Conservation (phyloP, 2,113 vertebrate species). For the Salvator merianae region DNA sequence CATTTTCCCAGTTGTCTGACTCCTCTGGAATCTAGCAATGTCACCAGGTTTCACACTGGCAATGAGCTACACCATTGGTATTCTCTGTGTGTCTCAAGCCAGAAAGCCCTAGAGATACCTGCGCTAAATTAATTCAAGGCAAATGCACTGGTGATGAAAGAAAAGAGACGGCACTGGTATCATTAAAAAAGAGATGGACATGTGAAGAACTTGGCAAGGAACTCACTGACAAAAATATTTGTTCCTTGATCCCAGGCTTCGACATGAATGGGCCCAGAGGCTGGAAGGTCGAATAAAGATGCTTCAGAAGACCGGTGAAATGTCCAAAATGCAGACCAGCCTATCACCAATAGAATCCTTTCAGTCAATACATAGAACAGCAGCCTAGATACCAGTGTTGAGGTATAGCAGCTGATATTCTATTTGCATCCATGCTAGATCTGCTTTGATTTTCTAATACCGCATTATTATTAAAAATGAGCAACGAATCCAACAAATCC, state of each 20-base stretch:
- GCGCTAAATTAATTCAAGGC: slow-evolving; percentile 64
- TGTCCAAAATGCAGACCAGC: not conserved
- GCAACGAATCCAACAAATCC: not conserved
- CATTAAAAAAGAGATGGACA: slow-evolving; percentile 46
- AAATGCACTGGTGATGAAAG: slow-evolving; percentile 63
- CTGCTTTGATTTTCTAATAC: slow-evolving; percentile 3
- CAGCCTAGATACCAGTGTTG: slow-evolving; percentile 43
- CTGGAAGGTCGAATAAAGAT: slow-evolving; percentile 62
- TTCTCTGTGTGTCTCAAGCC: slow-evolving; percentile 40
- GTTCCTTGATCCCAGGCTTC: slow-evolving; percentile 61
- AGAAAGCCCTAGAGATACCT: slow-evolving; percentile 55
- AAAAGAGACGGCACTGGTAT: slow-evolving; percentile 39
- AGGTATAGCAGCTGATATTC: not conserved
- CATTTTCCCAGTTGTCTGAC: slow-evolving; percentile 66
- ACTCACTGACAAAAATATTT: slow-evolving; percentile 23
- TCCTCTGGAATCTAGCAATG: slow-evolving; percentile 64
- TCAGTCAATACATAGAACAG: slow-evolving; percentile 50
- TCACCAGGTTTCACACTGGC: slow-evolving; percentile 50
- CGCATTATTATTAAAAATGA: not conserved
- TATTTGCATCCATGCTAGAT: not conserved
- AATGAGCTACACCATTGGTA: slow-evolving; percentile 52
- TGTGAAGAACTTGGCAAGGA: slow-evolving; percentile 52
- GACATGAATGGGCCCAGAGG: slow-evolving; percentile 59
- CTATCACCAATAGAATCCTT: slow-evolving; percentile 43
- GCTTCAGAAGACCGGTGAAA: slow-evolving; percentile 36